Base-by-base conservation (phyloP, 1,140 invertebrate genomes). In the Heliconius melpomene region DNA sequence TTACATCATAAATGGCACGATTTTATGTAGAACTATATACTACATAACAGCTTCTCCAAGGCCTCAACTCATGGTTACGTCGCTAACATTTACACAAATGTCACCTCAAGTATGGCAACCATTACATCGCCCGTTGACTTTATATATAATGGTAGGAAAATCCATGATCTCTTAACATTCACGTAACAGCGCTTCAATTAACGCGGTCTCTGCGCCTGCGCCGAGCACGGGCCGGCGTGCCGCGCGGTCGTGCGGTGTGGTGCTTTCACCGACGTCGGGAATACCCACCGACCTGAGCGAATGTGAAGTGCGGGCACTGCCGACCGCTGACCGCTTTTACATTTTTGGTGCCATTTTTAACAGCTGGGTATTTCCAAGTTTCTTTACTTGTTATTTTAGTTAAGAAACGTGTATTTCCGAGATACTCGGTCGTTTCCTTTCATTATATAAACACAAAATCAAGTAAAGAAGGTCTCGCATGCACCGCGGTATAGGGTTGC, bases 211-310 rank as follows among this genome's bases (percentile, higher is more conserved):
- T 46, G 40, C 40, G 40, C 40, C 40, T 46, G 40, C 40, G 40
- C 40, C 40, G 40, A 13, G 13, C 40, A 13, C 3, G 2, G 40
- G 40, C 40, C 40, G 0, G 3, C 11, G 40, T 1, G n/a, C 52
- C 32, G 72, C 54, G 82, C 79, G 81, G 74, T 29, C 32, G 72
- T 70, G 82, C 79, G 82, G 75, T 36, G 32, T 77, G 82, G 75
- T 77, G 82, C 82, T 83, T 83, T 83, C 82, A 78, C 79, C 46
- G 76, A 54, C 36, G 57, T 75, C 72, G 80, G 80, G 83, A 81
- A 82, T 82, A 80, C 80, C 80, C 83, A 82, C 74, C 74, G 71
- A 57, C 50, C 78, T 60, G 71, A 60, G 72, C 66, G 78, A 75
- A 38, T 50, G 78, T 50, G 57, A 36, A 36, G 9, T 29, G 74